Conservation (phyloP, 2,888 invertebrate genomes). For the Melanostoma mellinum region DNA sequence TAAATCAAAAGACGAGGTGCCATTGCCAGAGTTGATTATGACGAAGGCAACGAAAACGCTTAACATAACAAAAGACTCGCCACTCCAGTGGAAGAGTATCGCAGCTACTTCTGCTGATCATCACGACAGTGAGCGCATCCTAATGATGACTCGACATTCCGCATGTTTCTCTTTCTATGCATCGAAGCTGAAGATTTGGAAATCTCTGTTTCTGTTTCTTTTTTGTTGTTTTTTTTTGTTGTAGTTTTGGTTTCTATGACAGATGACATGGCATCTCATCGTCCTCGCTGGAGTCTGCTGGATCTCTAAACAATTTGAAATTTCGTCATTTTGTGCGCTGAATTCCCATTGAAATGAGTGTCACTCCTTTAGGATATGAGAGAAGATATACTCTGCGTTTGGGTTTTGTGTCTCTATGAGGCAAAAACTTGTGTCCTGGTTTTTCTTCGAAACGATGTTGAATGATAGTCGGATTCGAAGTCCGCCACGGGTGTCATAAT, state of each 20-base stretch:
- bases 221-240: constrained; percentile 17
- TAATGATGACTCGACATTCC: constrained; percentile 71
- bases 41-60: constrained; percentile 70
- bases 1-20: constrained; percentile 70
- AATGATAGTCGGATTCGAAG: constrained; percentile 61
- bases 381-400: not conserved
- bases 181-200: constrained; percentile 59
- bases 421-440: constrained; percentile 48
- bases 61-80: constrained; percentile 72
- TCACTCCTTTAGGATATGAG: constrained; percentile 41
- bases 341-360: constrained; percentile 62
- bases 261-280: constrained; percentile 72
- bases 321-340: constrained; percentile 62
- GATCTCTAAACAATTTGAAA: constrained; percentile 29
- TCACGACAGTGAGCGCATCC: constrained; percentile 69
- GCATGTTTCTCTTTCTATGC: constrained; percentile 50
- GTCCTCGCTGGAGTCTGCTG: constrained; percentile 48
- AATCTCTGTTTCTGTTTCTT: constrained; percentile 29
- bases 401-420: constrained; percentile 14
- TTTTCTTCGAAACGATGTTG: constrained; percentile 64
- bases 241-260: constrained; percentile 40
- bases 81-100: constrained; percentile 51
- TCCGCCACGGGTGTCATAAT: constrained; percentile 73
- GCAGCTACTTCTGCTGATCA: constrained; percentile 60
- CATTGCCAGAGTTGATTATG: constrained; percentile 58